A percentile compares a stretch with the other conserved stretches of the same genome.
phyloP scores from a whole-genome alignment of 2,797 vertebrate species.

The Momotus momota region DNA sequence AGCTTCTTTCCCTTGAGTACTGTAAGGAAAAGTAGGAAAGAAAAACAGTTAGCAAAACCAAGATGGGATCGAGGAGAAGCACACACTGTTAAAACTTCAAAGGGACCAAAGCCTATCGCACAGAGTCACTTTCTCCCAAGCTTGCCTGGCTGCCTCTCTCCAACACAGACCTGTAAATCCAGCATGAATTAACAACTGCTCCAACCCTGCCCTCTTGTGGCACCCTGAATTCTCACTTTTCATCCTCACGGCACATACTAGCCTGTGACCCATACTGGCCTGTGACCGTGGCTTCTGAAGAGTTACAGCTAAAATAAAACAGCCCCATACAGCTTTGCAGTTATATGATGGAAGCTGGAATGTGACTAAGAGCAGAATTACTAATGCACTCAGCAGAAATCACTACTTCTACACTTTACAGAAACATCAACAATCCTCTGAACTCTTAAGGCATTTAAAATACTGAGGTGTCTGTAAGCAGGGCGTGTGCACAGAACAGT shows the following conservation, averaged over 20 bases:
- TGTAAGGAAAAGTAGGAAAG: constrained; percentile 70
- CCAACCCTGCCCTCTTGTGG: neutral
- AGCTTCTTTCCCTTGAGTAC: constrained; percentile 99
- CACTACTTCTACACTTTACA: neutral
- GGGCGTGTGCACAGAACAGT: neutral
- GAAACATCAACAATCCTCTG: neutral
- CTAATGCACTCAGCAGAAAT: neutral
- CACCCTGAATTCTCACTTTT: neutral
- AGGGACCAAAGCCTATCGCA: neutral
- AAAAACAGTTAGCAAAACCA: constrained; percentile 34
- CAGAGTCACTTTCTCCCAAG: neutral
- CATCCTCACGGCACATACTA: accelerated
- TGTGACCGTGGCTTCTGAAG: neutral
- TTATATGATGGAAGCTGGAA: neutral
- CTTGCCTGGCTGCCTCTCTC: neutral
- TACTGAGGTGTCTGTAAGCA: neutral
- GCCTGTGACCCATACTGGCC: accelerated
- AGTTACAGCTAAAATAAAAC: neutral
- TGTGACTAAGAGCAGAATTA: neutral
- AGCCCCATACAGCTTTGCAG: neutral
- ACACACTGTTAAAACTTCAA: neutral
- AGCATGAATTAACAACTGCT: neutral
- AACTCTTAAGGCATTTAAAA: neutral
- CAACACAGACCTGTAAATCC: neutral
- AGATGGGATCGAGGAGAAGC: neutral